These are phyloP conservation scores for Nesometra sesokonis DNA, from an alignment of 35 echinoderm and acorn worm genomes.

Conservation along the genomic window DNA sequence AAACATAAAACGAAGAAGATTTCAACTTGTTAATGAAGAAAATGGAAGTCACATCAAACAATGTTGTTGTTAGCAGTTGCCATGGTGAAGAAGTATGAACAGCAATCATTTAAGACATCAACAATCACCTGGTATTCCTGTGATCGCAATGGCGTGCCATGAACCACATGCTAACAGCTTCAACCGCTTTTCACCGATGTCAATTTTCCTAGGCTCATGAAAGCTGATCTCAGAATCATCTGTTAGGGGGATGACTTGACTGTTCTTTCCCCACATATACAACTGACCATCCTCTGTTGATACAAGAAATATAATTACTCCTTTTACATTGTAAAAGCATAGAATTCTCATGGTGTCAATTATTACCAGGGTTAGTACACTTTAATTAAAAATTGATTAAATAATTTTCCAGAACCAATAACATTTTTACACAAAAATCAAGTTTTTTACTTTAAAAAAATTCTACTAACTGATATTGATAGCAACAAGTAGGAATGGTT, in stretches of 20 bases:
- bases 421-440: too few species aligned
- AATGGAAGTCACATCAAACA: background rate
- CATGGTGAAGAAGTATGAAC: background rate
- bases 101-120: background rate
- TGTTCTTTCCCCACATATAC: conserved; percentile 94
- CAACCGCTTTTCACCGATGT: conserved; percentile 16
- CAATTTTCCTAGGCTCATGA: conserved; percentile 1
- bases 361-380: too few species aligned
- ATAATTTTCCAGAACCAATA: too few species aligned
- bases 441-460: too few species aligned
- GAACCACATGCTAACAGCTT: conserved; percentile 61
- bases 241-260: conserved; percentile 36
- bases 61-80: background rate
- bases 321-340: too few species aligned
- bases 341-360: too few species aligned
- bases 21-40: background rate
- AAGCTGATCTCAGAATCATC: conserved; percentile 20
- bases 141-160: conserved; percentile 74
- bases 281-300: conserved; percentile 56
- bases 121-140: conserved; percentile 71
- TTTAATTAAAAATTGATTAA: too few species aligned
- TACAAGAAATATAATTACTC: background rate
- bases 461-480: too few species aligned
- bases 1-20: too few species aligned
- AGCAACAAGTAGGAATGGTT: too few species aligned